Conservation (phyloP, 2,113 vertebrate species). For the Vimba vimba region DNA sequence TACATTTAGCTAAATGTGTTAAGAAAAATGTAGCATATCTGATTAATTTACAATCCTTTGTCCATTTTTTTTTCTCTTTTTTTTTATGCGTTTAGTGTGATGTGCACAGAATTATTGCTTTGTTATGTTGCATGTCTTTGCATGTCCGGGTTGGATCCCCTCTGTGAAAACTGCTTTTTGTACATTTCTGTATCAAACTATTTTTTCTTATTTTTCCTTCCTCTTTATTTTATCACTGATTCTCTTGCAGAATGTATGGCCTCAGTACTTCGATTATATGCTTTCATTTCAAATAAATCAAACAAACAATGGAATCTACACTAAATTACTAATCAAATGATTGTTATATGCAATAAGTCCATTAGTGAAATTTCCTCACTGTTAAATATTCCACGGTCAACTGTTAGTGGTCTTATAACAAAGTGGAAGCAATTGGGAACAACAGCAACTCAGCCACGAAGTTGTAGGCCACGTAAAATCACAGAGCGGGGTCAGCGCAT, state of each 20-base stretch:
- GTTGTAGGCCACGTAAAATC: too few species aligned
- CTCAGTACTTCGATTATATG: conserved; percentile 50
- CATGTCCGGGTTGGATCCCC: conserved; percentile 68
- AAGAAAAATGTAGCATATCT: conserved; percentile 76
- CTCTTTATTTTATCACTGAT: conserved; percentile 49
- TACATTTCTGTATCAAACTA: conserved; percentile 60
- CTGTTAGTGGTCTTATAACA: too few species aligned
- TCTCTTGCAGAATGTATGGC: conserved; percentile 49
- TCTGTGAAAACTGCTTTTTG: conserved; percentile 58
- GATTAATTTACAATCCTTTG: conserved; percentile 64
- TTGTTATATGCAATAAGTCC: neutral
- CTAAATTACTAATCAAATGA: neutral
- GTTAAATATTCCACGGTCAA: too few species aligned
- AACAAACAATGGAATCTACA: neutral
- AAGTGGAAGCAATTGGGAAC: too few species aligned
- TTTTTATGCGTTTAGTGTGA: conserved; percentile 59
- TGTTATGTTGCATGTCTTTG: conserved; percentile 76
- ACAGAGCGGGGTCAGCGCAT: too few species aligned
- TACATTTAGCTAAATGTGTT: conserved; percentile 57
- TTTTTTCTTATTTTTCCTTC: conserved; percentile 50
- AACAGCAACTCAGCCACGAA: too few species aligned
- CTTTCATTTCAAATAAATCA: conserved; percentile 57
- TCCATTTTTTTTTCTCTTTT: conserved; percentile 50
- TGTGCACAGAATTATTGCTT: conserved; percentile 69
- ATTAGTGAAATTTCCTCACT: too few species aligned